These are phyloP conservation scores for Rhagium mordax DNA, from an alignment of 2,888 invertebrate species.

Conservation along the genomic window DNA sequence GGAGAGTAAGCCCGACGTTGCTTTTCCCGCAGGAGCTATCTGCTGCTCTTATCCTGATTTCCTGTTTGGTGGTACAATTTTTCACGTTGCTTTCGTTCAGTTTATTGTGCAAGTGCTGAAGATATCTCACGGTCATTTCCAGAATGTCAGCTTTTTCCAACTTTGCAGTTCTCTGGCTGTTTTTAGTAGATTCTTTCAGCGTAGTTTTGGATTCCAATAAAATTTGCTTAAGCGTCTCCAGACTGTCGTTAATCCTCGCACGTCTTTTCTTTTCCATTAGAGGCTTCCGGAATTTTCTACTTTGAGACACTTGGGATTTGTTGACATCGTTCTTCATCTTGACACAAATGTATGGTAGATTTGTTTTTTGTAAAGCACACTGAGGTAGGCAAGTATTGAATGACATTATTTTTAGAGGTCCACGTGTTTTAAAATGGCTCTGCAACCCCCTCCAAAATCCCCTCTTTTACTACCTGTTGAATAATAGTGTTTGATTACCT, in stretches of 20 bases:
- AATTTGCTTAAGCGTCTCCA: slow-evolving; percentile 72
- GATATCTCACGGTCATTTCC: slow-evolving; percentile 76
- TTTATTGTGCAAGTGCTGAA: slow-evolving; percentile 71
- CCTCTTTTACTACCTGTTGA: background rate
- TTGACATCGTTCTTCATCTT: slow-evolving; percentile 57
- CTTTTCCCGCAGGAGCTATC: slow-evolving; percentile 59
- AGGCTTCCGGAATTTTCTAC: slow-evolving; percentile 71
- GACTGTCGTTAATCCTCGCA: slow-evolving; percentile 72
- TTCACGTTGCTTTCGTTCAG: slow-evolving; percentile 41
- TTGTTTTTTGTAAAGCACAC: too few species aligned
- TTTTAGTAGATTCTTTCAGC: slow-evolving; percentile 62
- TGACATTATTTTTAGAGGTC: background rate
- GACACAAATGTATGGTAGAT: too few species aligned
- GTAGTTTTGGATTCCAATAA: slow-evolving; percentile 69
- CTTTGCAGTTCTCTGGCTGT: slow-evolving; percentile 71
- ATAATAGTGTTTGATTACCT: background rate
- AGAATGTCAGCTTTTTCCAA: slow-evolving; percentile 79
- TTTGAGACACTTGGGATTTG: slow-evolving; percentile 61
- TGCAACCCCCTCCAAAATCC: background rate
- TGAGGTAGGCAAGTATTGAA: background rate
- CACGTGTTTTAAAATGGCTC: background rate
- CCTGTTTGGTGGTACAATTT: background rate
- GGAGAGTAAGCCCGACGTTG: slow-evolving; percentile 60
- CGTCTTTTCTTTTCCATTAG: slow-evolving; percentile 73
- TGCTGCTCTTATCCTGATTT: slow-evolving; percentile 50